These are phyloP conservation scores for Marronus borbonicus DNA, from an alignment of 2,888 invertebrate species.

Conservation along the genomic window DNA sequence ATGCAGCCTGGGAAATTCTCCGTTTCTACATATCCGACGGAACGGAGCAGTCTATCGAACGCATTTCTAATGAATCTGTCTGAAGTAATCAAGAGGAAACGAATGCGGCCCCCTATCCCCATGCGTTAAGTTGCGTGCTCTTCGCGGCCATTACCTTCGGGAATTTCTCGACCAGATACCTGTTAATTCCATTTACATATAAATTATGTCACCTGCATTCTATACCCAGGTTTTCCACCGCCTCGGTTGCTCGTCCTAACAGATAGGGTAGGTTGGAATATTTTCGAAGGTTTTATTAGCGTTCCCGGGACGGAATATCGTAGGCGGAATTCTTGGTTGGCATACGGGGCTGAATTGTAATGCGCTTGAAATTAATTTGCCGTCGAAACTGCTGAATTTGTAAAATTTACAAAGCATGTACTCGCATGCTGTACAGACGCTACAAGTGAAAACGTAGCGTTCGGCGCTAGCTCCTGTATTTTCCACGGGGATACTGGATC, in stretches of 20 bases:
- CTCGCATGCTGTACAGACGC: too few species aligned
- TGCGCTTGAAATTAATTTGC: conserved; percentile 2
- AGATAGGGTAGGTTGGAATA: conserved; percentile 21
- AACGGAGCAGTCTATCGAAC: neutral
- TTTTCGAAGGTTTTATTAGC: conserved; percentile 40
- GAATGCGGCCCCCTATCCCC: conserved; percentile 15
- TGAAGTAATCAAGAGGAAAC: conserved; percentile 39
- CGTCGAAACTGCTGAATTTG: neutral
- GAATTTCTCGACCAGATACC: conserved; percentile 41
- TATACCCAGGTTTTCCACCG: conserved; percentile 13
- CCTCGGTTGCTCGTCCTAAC: conserved; percentile 12
- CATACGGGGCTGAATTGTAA: neutral
- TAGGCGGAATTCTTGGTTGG: neutral
- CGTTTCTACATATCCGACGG: neutral
- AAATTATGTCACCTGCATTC: conserved; percentile 48
- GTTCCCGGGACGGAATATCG: neutral
- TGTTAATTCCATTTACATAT: conserved; percentile 49
- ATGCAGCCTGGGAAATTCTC: neutral
- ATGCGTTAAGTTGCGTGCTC: conserved; percentile 24
- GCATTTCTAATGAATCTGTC: conserved; percentile 32
- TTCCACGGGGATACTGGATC: too few species aligned
- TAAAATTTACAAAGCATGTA: too few species aligned
- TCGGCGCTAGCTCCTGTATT: too few species aligned
- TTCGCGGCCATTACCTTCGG: conserved; percentile 23
- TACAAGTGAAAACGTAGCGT: too few species aligned